Conservation (phyloP, 2,113 vertebrate species). For the Sceloporus undulatus region DNA sequence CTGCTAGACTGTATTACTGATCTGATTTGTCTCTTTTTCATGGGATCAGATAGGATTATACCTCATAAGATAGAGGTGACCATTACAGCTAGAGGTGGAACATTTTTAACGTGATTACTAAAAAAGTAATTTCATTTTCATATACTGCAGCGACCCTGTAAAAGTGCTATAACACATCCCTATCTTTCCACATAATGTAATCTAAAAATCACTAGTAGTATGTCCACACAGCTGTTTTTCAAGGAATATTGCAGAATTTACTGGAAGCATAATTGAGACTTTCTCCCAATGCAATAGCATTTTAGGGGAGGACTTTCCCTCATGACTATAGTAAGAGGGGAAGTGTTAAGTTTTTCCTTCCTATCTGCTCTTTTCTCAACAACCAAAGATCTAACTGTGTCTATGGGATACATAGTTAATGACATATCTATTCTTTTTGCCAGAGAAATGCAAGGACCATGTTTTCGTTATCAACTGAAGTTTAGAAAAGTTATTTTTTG, state of each 20-base stretch:
- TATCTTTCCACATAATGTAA: background rate
- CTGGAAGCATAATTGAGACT: background rate
- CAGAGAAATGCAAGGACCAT: too few relatives aligned
- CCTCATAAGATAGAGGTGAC: constrained; percentile 7
- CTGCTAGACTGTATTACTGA: background rate
- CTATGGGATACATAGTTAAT: too few relatives aligned
- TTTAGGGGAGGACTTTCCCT: background rate
- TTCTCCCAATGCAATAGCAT: background rate
- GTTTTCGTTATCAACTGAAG: too few relatives aligned
- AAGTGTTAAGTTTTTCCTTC: background rate
- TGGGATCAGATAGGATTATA: constrained; percentile 17
- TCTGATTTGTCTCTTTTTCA: background rate
- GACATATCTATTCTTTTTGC: too few relatives aligned
- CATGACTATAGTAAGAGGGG: background rate
- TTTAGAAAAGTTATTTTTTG: too few relatives aligned
- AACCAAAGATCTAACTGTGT: background rate
- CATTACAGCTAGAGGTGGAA: background rate
- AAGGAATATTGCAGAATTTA: background rate
- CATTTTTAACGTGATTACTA: constrained; percentile 4
- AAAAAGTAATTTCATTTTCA: constrained; percentile 11
- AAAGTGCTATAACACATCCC: background rate
- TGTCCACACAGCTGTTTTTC: background rate
- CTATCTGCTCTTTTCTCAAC: background rate
- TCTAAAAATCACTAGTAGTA: background rate
- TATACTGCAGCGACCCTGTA: background rate